These are phyloP conservation scores for Oligia latruncula DNA, from an alignment of 2,888 invertebrate genomes.

Conservation along the genomic window DNA sequence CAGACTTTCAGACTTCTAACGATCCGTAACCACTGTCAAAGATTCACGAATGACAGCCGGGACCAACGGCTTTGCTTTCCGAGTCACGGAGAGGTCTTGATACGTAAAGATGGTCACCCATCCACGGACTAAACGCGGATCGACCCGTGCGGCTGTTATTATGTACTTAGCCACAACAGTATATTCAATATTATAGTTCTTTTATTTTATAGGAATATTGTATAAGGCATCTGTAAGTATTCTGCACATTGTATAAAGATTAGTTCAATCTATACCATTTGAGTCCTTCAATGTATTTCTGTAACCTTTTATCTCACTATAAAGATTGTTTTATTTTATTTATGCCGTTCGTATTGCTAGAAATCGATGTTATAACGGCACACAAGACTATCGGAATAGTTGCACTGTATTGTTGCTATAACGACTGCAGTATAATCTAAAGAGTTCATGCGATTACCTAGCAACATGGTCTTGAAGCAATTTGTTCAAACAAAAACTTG, in stretches of 20 bases:
- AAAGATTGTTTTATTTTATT: slow-evolving; percentile 38
- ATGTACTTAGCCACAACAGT: no score
- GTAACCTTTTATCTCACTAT: slow-evolving; percentile 13
- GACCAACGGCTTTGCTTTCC: no score
- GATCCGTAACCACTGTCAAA: no score
- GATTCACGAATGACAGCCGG: no score
- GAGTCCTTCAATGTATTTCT: slow-evolving; percentile 22
- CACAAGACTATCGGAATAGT: slow-evolving; percentile 27
- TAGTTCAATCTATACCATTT: slow-evolving; percentile 17
- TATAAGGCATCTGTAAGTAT: slow-evolving; percentile 6
- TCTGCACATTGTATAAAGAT: slow-evolving; percentile 14
- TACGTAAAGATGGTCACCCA: no score
- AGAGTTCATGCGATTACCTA: slow-evolving; percentile 38
- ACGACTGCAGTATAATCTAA: slow-evolving; percentile 36
- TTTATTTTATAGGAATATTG: not conserved
- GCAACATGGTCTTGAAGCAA: slow-evolving; percentile 35
- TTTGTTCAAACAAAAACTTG: slow-evolving; percentile 49
- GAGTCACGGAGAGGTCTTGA: no score
- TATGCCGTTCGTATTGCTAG: slow-evolving; percentile 26
- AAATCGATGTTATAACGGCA: slow-evolving; percentile 47
- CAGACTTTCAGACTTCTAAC: no score
- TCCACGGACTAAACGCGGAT: no score
- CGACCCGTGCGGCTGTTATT: no score
- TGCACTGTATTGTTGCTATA: slow-evolving; percentile 49
- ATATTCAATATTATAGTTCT: not conserved